Conservation (phyloP, 2,797 vertebrate genomes). For the Sebastes glaucus region DNA sequence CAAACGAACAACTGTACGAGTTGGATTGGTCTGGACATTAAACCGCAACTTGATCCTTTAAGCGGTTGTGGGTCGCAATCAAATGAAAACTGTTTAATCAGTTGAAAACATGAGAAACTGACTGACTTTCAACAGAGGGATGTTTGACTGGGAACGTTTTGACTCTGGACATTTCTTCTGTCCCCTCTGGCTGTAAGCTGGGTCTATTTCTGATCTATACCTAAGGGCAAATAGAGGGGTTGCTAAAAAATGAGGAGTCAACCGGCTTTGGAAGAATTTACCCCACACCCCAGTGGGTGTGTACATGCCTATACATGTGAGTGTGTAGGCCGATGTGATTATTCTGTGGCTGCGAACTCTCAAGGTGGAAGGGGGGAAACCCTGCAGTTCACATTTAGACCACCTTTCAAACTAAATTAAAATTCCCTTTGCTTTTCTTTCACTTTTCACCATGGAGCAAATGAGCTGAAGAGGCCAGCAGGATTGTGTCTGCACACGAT, state of each 20-base stretch:
- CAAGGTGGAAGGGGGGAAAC: slow-evolving; percentile 34
- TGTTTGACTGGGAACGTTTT: slow-evolving; percentile 32
- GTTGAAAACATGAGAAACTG: slow-evolving; percentile 20
- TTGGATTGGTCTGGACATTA: slow-evolving; percentile 7
- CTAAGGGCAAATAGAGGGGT: slow-evolving; percentile 15
- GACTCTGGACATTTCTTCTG: slow-evolving; percentile 36
- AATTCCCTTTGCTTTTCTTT: slow-evolving; percentile 39
- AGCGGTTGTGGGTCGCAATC: slow-evolving; percentile 9
- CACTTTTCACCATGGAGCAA: slow-evolving; percentile 23
- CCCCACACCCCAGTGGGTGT: slow-evolving; percentile 21
- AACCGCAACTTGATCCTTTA: slow-evolving; percentile 18
- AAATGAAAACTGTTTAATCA: slow-evolving; percentile 29
- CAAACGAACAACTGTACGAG: slow-evolving; percentile 2
- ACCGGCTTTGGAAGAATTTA: slow-evolving; percentile 53
- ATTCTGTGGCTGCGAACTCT: slow-evolving; percentile 34
- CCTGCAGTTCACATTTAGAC: slow-evolving; percentile 31
- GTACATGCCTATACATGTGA: slow-evolving; percentile 41
- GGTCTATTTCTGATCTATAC: slow-evolving; percentile 49
- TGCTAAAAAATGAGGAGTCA: slow-evolving; percentile 46
- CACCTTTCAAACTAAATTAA: slow-evolving; percentile 53
- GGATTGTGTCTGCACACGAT: slow-evolving; percentile 56
- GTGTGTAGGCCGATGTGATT: slow-evolving; percentile 9
- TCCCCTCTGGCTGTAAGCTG: slow-evolving; percentile 36
- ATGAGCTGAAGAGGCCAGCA: slow-evolving; percentile 60
- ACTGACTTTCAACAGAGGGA: slow-evolving; percentile 4